Base-by-base conservation (phyloP, 2,113 vertebrate genomes). In the Alectura lathami region DNA sequence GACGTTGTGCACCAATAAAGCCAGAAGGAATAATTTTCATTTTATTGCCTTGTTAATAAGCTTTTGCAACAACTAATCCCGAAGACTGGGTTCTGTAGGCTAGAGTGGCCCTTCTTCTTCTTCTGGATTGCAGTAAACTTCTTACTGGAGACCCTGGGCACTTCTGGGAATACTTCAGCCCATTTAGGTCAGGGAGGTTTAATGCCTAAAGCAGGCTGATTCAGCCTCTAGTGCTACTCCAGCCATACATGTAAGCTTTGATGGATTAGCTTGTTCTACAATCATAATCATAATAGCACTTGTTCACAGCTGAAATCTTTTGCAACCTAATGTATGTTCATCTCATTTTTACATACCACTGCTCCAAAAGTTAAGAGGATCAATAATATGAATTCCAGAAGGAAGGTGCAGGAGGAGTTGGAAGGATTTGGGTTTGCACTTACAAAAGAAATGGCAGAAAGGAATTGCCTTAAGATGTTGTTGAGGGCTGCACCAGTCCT, bases 1-100 rank as follows among this genome's bases (percentile, higher is more conserved):
- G 90, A 92, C 87, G 89, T 60, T 86, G 80, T 79, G 9, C 83
- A 97, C 89, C 81, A 94, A 89, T 95, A 96, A 97, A 97, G 77
- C 78, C 87, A 97, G 90, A 42, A 96, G 74, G 78, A 96, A 95
- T 80, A 57, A 69, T 75, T 93, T 93, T 50, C 54, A 34, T 76
- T 77, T 89, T 87, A 83, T 75, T 95, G 91, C 82, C 75, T 93
- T 34, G 22, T 93, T 97, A 97, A 95, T 95, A 96, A 95, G 74
- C 51, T 91, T 97, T 91, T 76, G 47, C 83, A 91, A 69, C 54
- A 94, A 79, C 24, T 72, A 54, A 94, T 94, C 60, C 86, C 47
- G 62, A 68, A 84, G 66, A 13, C 23, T 8, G 21, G 7, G 38
- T 63, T 79, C 76, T 63, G 11, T 51, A 47, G 93, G 75, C 64